Conservation (phyloP, 2,888 invertebrate species). For the Troilus luridus region DNA sequence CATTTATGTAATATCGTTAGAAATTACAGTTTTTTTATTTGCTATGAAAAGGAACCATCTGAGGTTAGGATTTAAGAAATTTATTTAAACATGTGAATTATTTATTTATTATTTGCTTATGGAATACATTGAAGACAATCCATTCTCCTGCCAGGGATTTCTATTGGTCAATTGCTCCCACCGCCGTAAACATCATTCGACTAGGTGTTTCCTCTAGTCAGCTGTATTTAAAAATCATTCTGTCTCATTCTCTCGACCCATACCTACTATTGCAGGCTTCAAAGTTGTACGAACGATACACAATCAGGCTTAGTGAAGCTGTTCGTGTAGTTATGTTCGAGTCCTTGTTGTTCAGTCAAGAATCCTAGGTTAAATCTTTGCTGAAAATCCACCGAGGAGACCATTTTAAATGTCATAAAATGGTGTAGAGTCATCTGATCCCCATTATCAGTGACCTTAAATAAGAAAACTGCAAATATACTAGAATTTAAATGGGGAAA, state of each 20-base stretch:
- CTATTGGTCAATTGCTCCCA: background rate
- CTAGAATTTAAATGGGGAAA: too few species aligned
- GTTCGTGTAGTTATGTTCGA: background rate
- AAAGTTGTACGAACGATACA: background rate
- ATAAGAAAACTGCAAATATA: too few species aligned
- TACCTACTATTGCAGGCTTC: background rate
- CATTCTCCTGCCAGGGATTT: background rate
- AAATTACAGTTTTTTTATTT: too few species aligned
- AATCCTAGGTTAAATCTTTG: background rate
- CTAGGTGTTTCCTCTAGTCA: background rate
- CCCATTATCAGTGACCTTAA: background rate
- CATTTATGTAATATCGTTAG: too few species aligned
- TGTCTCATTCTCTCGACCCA: background rate
- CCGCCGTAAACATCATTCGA: background rate
- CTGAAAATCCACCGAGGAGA: background rate
- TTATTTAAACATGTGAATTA: background rate
- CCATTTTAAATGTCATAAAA: background rate
- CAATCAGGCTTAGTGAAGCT: background rate
- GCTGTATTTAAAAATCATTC: background rate
- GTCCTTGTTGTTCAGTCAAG: background rate
- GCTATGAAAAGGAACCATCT: background rate
- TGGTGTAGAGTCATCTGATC: background rate
- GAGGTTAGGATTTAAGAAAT: too few species aligned
- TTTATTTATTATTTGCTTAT: background rate
- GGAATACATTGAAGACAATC: background rate